Percentiles rank a stretch among this genome's conserved stretches.
phyloP scores from a whole-genome alignment of 2,888 invertebrate genomes.

The Gonocerus acuteangulatus region DNA sequence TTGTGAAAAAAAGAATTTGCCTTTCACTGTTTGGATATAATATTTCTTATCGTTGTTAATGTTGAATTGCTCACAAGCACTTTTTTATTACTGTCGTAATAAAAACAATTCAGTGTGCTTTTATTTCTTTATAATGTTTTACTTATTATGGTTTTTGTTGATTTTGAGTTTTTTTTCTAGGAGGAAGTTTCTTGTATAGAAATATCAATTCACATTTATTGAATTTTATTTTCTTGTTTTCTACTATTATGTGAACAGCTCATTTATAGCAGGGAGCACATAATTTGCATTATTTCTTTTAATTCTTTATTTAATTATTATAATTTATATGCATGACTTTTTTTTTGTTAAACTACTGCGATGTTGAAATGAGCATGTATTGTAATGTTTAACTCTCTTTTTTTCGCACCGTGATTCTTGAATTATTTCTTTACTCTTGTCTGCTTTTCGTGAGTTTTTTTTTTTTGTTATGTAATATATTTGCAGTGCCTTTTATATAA shows the following conservation, averaged over 20 bases:
- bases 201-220: too few species aligned
- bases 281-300: background rate
- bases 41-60: too few species aligned
- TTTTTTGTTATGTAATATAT: slow-evolving; percentile 12
- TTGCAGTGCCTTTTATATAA: slow-evolving; percentile 4
- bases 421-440: slow-evolving; percentile 2
- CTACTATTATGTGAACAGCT: background rate
- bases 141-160: too few species aligned
- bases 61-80: too few species aligned
- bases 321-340: background rate
- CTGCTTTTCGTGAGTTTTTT: slow-evolving; percentile 6
- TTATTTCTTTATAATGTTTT: background rate
- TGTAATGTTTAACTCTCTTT: background rate
- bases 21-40: too few species aligned
- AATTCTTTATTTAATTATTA: background rate
- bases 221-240: background rate
- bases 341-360: too few species aligned
- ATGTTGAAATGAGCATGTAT: too few species aligned
- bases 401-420: background rate
- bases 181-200: too few species aligned
- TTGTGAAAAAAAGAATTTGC: too few species aligned
- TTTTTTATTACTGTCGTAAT: background rate
- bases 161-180: too few species aligned
- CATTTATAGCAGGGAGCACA: slow-evolving; percentile 7
- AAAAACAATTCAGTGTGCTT: background rate